Base-by-base conservation (phyloP, 37 sponge, comb jelly and placozoan genomes). In the Mnemiopsis leidyi region DNA sequence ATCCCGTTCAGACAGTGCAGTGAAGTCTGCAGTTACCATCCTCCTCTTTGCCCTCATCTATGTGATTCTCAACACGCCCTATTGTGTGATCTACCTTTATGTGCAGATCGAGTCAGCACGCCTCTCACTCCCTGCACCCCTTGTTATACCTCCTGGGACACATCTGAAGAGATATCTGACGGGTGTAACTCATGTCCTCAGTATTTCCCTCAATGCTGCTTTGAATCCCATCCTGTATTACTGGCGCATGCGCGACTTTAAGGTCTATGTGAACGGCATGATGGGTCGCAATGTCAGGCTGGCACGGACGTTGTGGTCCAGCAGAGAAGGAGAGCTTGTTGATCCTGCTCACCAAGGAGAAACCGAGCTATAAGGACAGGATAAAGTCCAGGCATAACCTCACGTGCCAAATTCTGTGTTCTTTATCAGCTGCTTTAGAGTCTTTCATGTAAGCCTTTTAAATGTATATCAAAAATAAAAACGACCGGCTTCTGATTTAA, bases 271-370 rank as follows among this genome's bases (percentile, higher is more conserved):
- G 9, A 40, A 85, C 48, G 0, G 1, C 3, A 0, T 34, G 35
- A 71, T 28, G 5, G 35, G 38, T 82, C 82, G 82, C 13, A 82
- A 82, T 30, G 32, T 20, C 79, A 69, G 38, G 38, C 25, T 23
- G 40, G 32, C 76, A 97, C 96, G 82, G 69, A 95, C 68, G 96
- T 96, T 95, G 96, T 97, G 76, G 97, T 48, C 61, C 61, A 48
- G 61, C 13, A 48, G 13, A 5, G 61, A 13, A 18, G 61, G 61
- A 48, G 61, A 18, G 9, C 9, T 48, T 48, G 61, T 48, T 48
- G 13, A 13, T 48, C 61, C 61, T 48, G 61, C 61, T 48, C 61
- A n/a, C n/a, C n/a, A n/a, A n/a, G n/a, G n/a, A n/a, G n/a, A n/a
- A n/a, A n/a, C n/a, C n/a, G n/a, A n/a, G n/a, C n/a, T n/a, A n/a